Base-by-base conservation (phyloP, 2,888 invertebrate species). In the Lasius fuliginosus region DNA sequence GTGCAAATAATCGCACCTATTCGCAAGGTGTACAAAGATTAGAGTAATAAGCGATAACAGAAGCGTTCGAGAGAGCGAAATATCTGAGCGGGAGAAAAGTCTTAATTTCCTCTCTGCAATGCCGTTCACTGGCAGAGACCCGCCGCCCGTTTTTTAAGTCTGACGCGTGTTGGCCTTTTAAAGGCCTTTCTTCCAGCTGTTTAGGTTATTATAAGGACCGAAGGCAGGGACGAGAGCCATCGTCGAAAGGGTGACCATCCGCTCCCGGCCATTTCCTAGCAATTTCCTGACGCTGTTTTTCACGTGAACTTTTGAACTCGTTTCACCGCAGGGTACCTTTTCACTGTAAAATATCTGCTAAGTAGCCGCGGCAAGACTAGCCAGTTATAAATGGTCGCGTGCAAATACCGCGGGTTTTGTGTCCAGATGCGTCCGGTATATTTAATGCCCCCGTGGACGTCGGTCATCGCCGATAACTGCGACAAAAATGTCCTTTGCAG, bases 251-350 rank as follows among this genome's bases (percentile, higher is more conserved):
- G 89, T 90, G 90, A 88, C 89, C 89, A 86, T 90, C 86, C 87
- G 87, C 89, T 87, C 85, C 88, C 87, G 90, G 90, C 91, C 91
- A 94, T 94, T 94, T 94, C 94, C 93, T 93, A 90, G 93, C 93
- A 94, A 94, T 94, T 94, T 94, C 94, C 94, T 93, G 92, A 90
- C 90, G 93, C 92, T 93, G 92, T 93, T 94, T 94, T 94, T 94
- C 93, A 94, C 90, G 90, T 88, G 91, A 93, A 93, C 93, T 94
- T 94, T 94, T 92, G 90, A 93, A 92, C 90, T 84, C 84, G 85
- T 73, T 81, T 86, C 74, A 82, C 73, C 68, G 42, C 64, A 64
- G 64, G 77, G 42, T 86, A 76, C 85, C 88, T 90, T 90, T 86
- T 88, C 87, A 79, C 89, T 88, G 90, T 92, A 91, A 93, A 94